These are phyloP conservation scores for Protonibea diacanthus DNA, from an alignment of 2,797 vertebrate species.

Conservation along the genomic window DNA sequence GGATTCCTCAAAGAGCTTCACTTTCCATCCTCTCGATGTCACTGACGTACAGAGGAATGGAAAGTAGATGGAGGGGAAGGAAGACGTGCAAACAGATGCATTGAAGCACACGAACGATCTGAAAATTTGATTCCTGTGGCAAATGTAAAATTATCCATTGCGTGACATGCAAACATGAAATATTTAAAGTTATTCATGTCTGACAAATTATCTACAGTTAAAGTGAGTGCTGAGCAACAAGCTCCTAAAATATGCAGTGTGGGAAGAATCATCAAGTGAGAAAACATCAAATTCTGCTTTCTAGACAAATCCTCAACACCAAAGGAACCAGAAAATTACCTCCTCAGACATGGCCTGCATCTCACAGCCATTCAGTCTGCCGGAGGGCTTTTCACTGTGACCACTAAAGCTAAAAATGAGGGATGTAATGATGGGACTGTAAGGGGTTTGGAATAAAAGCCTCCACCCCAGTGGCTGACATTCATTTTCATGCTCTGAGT, in stretches of 20 bases:
- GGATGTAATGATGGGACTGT: neutral
- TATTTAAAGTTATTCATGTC: slow-evolving; percentile 22
- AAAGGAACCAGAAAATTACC: slow-evolving; percentile 43
- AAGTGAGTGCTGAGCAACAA: slow-evolving; percentile 11
- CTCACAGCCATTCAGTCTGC: slow-evolving; percentile 14
- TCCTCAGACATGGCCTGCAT: slow-evolving; percentile 41
- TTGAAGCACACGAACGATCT: neutral
- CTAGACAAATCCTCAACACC: slow-evolving; percentile 32
- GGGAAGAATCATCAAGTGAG: slow-evolving; percentile 5
- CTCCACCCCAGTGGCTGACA: slow-evolving; percentile 26
- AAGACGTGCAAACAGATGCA: neutral
- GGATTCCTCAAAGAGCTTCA: slow-evolving; percentile 23
- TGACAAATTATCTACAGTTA: slow-evolving; percentile 31
- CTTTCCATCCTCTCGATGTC: slow-evolving; percentile 1
- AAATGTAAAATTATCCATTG: slow-evolving; percentile 31
- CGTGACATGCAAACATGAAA: slow-evolving; percentile 21
- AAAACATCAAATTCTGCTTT: slow-evolving; percentile 34
- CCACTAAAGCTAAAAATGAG: slow-evolving; percentile 36
- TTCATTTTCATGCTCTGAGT: slow-evolving; percentile 37
- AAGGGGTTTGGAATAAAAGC: slow-evolving; percentile 35
- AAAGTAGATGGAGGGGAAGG: neutral
- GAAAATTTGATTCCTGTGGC: slow-evolving; percentile 12
- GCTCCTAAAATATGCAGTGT: neutral
- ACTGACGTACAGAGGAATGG: neutral
- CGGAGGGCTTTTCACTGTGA: slow-evolving; percentile 8